Conservation (phyloP, 2,888 invertebrate genomes). For the Lagria hirta region DNA sequence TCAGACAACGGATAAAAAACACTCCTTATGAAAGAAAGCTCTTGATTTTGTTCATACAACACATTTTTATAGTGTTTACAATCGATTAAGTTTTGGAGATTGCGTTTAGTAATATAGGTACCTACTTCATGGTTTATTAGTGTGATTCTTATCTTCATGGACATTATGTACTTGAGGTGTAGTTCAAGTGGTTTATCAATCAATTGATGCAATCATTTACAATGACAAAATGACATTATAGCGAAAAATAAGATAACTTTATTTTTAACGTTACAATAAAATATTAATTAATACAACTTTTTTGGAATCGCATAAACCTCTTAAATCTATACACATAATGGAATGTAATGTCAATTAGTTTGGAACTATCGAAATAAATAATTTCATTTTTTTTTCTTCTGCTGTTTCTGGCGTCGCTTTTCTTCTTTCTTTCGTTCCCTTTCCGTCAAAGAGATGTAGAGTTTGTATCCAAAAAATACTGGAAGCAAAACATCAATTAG, state of each 20-base stretch:
- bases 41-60: too few relatives aligned
- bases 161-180: too few relatives aligned
- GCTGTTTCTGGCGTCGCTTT: slow-evolving; percentile 76
- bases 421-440: slow-evolving; percentile 77
- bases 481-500: slow-evolving; percentile 54
- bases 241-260: neutral
- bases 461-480: slow-evolving; percentile 86
- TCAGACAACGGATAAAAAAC: too few relatives aligned
- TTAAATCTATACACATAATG: too few relatives aligned
- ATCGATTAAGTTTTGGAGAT: too few relatives aligned
- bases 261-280: slow-evolving; percentile 17
- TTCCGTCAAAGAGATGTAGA: slow-evolving; percentile 77
- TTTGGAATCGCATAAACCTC: too few relatives aligned
- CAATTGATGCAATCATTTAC: neutral
- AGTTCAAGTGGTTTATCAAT: neutral
- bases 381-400: slow-evolving; percentile 74
- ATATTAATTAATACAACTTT: slow-evolving; percentile 17
- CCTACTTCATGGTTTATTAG: too few relatives aligned
- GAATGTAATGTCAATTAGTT: neutral
- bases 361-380: slow-evolving; percentile 1
- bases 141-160: too few relatives aligned
- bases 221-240: neutral
- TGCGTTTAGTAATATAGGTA: too few relatives aligned
- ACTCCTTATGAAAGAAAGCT: too few relatives aligned
- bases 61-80: too few relatives aligned